Percentiles rank a stretch among this genome's conserved stretches.
phyloP scores from a whole-genome alignment of 2,797 vertebrate species.

The Leucoraja ocellata region DNA sequence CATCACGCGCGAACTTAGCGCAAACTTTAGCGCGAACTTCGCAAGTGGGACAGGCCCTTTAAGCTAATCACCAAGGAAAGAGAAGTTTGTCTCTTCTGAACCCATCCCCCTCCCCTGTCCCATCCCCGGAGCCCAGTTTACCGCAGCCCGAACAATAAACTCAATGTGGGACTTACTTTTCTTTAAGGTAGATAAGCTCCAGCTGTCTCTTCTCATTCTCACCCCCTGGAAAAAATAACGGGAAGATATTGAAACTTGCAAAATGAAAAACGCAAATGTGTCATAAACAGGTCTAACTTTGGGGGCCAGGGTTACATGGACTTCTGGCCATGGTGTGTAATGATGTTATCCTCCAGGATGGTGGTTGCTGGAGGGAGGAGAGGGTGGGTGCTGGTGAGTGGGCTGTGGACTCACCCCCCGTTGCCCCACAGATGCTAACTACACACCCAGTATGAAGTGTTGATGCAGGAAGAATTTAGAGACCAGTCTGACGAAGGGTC shows the following conservation, averaged over 20 bases:
- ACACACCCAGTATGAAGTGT: too few relatives aligned
- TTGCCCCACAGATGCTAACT: too few relatives aligned
- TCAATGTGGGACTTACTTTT: slow-evolving; percentile 63
- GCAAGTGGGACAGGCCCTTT: not conserved
- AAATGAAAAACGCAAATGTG: not conserved
- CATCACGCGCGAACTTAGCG: too few relatives aligned
- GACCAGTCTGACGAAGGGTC: too few relatives aligned
- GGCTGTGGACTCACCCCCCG: too few relatives aligned
- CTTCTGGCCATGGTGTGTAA: too few relatives aligned
- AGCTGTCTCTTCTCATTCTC: slow-evolving; percentile 62
- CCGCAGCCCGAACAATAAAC: slow-evolving; percentile 27
- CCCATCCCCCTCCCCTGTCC: not conserved
- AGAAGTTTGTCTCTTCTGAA: not conserved
- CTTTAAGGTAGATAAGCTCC: slow-evolving; percentile 73
- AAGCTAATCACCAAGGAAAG: not conserved
- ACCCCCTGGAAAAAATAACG: slow-evolving; percentile 48
- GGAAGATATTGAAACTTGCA: not conserved
- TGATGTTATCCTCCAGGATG: too few relatives aligned
- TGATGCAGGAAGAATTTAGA: too few relatives aligned
- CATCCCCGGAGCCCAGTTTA: not conserved
- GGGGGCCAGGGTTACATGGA: too few relatives aligned
- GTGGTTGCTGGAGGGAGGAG: too few relatives aligned
- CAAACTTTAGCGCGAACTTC: too few relatives aligned
- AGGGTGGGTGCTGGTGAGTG: too few relatives aligned
- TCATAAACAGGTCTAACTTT: not conserved